Conservation (phyloP, 2,797 vertebrate species). For the Dendrocincla tyrannina region DNA sequence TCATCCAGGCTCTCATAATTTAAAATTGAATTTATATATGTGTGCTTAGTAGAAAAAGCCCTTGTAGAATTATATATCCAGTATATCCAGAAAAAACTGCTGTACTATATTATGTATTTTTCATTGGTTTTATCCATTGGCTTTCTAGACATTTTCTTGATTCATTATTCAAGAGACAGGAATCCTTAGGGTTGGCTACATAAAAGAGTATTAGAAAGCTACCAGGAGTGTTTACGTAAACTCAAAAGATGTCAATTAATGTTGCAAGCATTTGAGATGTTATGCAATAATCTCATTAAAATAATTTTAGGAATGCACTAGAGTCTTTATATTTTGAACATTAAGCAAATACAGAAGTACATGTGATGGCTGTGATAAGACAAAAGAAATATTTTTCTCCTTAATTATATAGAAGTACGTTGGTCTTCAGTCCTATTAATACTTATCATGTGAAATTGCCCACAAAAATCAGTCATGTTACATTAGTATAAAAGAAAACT, state of each 20-base stretch:
- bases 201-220: not conserved
- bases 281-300: not conserved
- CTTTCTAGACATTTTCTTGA: not conserved
- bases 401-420: not conserved
- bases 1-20: not conserved
- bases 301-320: not conserved
- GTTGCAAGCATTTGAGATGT: not conserved
- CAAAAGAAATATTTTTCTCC: not conserved
- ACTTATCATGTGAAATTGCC: not conserved
- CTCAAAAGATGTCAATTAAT: not conserved
- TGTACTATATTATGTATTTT: not conserved
- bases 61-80: not conserved
- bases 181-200: not conserved
- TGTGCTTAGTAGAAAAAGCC: not conserved
- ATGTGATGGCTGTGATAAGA: not conserved
- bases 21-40: not conserved
- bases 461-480: not conserved
- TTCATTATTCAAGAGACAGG: not conserved
- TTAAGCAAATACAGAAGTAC: not conserved
- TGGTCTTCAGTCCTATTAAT: not conserved
- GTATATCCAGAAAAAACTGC: not conserved
- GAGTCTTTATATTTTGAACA: not conserved
- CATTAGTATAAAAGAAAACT: not conserved
- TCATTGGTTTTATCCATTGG: not conserved
- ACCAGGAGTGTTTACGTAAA: not conserved